phyloP scores from a whole-genome alignment of 1,140 invertebrate genomes.

The Hydropsyche tenuis region DNA sequence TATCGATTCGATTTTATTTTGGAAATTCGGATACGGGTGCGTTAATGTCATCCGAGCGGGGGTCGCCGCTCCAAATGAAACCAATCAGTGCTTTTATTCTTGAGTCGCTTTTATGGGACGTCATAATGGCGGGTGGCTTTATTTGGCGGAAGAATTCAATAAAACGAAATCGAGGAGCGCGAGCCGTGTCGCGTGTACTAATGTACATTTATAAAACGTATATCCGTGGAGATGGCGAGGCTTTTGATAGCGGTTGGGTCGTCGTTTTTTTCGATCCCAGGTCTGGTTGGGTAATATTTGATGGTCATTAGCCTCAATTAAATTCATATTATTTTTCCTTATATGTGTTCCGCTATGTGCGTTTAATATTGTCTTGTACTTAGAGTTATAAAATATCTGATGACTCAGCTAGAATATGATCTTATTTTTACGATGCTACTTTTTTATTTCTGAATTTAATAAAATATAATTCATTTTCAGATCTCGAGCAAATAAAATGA shows the following conservation, averaged over 20 bases:
- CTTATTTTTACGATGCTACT: too few species aligned
- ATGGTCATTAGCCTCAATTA: slow-evolving; percentile 1
- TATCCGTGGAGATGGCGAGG: too few species aligned
- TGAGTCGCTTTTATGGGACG: slow-evolving; percentile 4
- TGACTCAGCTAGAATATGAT: too few species aligned
- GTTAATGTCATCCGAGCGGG: slow-evolving; percentile 25
- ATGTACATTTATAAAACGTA: too few species aligned
- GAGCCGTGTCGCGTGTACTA: background rate
- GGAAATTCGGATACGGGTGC: background rate
- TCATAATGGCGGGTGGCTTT: slow-evolving; percentile 32
- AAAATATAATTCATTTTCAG: too few species aligned
- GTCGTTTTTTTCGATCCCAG: too few species aligned
- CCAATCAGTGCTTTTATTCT: slow-evolving; percentile 37
- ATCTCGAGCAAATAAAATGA: too few species aligned
- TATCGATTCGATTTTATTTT: slow-evolving; percentile 12
- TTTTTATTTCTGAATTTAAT: too few species aligned
- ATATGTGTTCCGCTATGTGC: too few species aligned
- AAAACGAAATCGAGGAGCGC: slow-evolving; percentile 30
- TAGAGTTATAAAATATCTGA: too few species aligned
- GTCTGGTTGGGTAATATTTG: background rate
- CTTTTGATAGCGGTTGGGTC: too few species aligned
- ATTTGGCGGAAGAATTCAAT: slow-evolving; percentile 36
- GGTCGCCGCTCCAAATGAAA: slow-evolving; percentile 23
- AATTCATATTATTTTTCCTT: background rate
- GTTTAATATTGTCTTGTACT: too few species aligned